Base-by-base conservation (phyloP, 2,113 vertebrate species). In the Neotragus pygmaeus region DNA sequence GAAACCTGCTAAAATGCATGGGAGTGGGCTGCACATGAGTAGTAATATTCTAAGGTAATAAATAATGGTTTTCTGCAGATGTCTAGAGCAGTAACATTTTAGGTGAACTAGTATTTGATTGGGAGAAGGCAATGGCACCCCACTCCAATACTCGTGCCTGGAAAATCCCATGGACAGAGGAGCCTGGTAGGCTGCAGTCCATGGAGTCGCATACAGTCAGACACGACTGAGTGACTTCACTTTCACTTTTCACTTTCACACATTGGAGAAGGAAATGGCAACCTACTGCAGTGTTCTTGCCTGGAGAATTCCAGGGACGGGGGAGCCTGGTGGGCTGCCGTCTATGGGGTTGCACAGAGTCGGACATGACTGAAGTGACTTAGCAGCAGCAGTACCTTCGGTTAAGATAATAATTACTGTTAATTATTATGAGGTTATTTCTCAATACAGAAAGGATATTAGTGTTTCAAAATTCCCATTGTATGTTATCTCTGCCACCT, bases 131-230 rank as follows among this genome's bases (percentile, higher is more conserved):
- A 60, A 60, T 13, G 27, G 58, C 27, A 60, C 11, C 11, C 27
- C 27, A 60, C 58, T 60, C 25, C 11, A 60, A 27, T 60, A 60
- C 58, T 13, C 11, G 28, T 60, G 27, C 12, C 27, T 60, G 12
- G 27, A 60, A 60, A 28, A 60, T 28, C 27, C 27, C 58, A 60
- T 28, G 58, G 27, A 60, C 27, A 1, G 27, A 13, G 58, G 27
- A 60, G 5, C 12, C 58, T 60, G 12, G 27, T 60, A 13, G 58
- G 11, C 57, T 60, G 57, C 57, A 60, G 57, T 28, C 11, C 57
- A 60, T 28, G 27, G 27, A 0, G 27, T 60, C 11, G 0, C 5
- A 0, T 28, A 12, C 10, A 60, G 57, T 60, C 0, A 5, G 27
- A 60, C 57, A 60, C 0, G 2, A 60, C 57, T 28, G 57, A 60